Base-by-base conservation (phyloP, 2,888 invertebrate species). In the Digitonthophagus gazella region DNA sequence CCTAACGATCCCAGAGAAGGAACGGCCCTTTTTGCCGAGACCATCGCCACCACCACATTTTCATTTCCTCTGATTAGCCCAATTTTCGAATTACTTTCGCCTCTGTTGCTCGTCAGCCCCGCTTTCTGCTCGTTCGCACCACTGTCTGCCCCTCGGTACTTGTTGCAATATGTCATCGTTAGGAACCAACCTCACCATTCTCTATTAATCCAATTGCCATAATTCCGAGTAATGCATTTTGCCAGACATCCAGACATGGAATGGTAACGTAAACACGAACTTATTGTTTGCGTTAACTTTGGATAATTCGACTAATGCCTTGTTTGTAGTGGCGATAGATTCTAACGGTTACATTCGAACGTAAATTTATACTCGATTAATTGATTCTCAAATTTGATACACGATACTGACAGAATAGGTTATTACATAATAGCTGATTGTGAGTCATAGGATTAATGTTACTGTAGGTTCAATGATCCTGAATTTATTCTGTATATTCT, bases 161-260 rank as follows among this genome's bases (percentile, higher is more conserved):
- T 58, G 58, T 58, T 58, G 58, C 58, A 16, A 58, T 58, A 58
- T 58, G 58, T 58, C 15, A 58, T 58, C 58, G 58, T 58, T 58
- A 58, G 8, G 15, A 15, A 15, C 8, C 16, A 54, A 54, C n/a
- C n/a, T n/a, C 16, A 16, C 18, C n/a, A 58, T 11, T 58, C 58
- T 58, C 6, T 18, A 58, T 58, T 58, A 58, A 58, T 58, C 8
- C 15, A 15, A 58, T 58, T 15, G 58, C 58, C 18, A 58, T 58
- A 58, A 58, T 58, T 58, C 15, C 15, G 3, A 18, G 15, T 58
- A 58, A 8, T 44, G 28, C 28, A 11, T 44, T 44, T 44, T 11
- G 11, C 28, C 28, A 2, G 28, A 44, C 28, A 44, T 44, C 28
- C 28, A 2, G 28, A 44, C 28, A 44, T 44, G 28, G 11, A 44